Percentiles rank a stretch among this genome's conserved stretches.
These are phyloP conservation scores for Zapus hudsonius DNA, from an alignment of 2,113 vertebrate genomes.

Conservation along the genomic window DNA sequence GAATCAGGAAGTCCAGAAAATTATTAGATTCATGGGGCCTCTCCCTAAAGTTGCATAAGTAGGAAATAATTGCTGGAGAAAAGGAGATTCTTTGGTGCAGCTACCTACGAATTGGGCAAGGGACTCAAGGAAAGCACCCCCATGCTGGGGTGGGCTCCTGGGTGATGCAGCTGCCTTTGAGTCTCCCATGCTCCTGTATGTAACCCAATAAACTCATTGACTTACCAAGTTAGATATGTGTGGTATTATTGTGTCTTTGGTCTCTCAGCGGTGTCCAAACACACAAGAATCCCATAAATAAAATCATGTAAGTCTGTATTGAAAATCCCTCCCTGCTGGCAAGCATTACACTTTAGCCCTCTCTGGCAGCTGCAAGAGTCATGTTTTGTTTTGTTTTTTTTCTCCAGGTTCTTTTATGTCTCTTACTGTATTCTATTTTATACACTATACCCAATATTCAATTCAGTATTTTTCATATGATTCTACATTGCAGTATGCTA, in stretches of 20 bases:
- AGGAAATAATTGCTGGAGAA: not conserved
- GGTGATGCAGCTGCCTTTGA: too few relatives aligned
- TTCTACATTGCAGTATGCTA: not conserved
- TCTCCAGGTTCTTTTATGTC: not conserved
- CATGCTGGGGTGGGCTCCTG: not conserved
- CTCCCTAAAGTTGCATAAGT: not conserved
- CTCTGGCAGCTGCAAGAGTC: not conserved
- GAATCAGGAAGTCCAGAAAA: not conserved
- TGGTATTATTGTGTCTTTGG: not conserved
- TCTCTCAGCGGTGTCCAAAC: not conserved
- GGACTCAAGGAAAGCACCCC: not conserved
- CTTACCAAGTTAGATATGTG: not conserved
- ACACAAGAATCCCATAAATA: not conserved
- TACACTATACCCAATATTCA: not conserved
- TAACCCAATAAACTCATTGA: not conserved
- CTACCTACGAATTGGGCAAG: not conserved
- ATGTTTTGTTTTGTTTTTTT: not conserved
- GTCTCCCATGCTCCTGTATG: not conserved
- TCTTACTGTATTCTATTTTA: not conserved
- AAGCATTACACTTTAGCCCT: too few relatives aligned
- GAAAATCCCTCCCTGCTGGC: not conserved
- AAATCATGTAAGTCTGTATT: not conserved
- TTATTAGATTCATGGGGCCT: too few relatives aligned
- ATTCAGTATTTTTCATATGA: conserved; percentile 8
- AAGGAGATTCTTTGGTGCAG: not conserved